Conservation (phyloP, 2,797 vertebrate genomes). For the Austrolebias charrua region DNA sequence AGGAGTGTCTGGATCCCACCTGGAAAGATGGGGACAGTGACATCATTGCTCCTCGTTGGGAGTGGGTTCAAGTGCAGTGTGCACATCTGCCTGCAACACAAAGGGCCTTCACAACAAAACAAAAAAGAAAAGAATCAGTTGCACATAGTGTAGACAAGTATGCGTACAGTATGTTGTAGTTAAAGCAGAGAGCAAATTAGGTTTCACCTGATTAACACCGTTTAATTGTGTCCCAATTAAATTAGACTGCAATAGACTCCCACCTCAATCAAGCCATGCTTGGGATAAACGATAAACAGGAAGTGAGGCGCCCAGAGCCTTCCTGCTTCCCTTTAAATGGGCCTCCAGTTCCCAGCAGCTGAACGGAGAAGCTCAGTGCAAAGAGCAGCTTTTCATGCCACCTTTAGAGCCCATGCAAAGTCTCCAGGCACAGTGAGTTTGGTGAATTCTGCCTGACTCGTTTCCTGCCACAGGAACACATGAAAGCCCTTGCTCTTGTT, state of each 20-base stretch:
- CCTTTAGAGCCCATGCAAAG: slow-evolving; percentile 28
- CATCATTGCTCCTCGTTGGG: slow-evolving; percentile 31
- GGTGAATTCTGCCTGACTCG: slow-evolving; percentile 28
- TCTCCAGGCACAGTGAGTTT: slow-evolving; percentile 30
- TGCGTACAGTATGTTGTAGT: slow-evolving; percentile 5
- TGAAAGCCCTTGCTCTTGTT: too few relatives aligned
- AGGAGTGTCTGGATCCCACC: slow-evolving; percentile 37
- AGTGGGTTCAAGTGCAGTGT: background rate
- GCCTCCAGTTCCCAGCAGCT: slow-evolving; percentile 61
- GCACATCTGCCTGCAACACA: slow-evolving; percentile 40
- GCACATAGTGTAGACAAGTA: slow-evolving; percentile 32
- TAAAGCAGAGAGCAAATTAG: background rate
- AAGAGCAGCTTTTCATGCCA: slow-evolving; percentile 15
- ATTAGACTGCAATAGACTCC: slow-evolving; percentile 42
- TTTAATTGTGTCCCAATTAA: slow-evolving; percentile 28
- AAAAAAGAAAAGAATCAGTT: slow-evolving; percentile 28
- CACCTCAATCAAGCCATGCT: slow-evolving; percentile 12
- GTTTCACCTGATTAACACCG: slow-evolving; percentile 34
- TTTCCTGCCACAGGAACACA: slow-evolving; percentile 46
- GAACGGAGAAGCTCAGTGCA: slow-evolving; percentile 21
- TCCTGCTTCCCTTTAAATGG: slow-evolving; percentile 67
- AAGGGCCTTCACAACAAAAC: slow-evolving; percentile 11
- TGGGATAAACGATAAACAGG: slow-evolving; percentile 70
- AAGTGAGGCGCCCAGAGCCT: slow-evolving; percentile 71
- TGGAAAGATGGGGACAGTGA: slow-evolving; percentile 41